A percentile compares a stretch with the other conserved stretches of the same genome.
Evolutionary conservation across 2,888 invertebrate species (phyloP).

Genomic region (Boloria euphrosyne): DNA sequence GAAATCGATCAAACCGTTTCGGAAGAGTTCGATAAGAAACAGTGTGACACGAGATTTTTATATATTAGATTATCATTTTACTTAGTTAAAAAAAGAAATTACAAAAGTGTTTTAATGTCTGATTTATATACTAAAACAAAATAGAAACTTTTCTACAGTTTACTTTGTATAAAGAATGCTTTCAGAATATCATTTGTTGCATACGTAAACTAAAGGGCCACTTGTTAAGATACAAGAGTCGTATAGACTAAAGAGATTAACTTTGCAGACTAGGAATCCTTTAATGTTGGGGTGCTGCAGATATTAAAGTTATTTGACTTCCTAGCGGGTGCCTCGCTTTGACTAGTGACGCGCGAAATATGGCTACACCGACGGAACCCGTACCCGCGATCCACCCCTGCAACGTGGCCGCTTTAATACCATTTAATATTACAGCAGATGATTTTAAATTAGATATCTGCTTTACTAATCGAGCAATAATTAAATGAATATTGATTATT

Average conservation of each 20-base stretch:
- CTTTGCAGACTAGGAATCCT: constrained; percentile 23
- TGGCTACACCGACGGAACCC: constrained; percentile 59
- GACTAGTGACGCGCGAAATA: constrained; percentile 66
- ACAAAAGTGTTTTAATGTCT: too few species aligned
- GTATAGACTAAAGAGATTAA: constrained; percentile 24
- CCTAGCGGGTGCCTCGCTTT: constrained; percentile 55
- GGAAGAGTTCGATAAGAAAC: too few species aligned
- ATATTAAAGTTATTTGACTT: constrained; percentile 53
- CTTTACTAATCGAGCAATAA: not conserved
- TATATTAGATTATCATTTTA: too few species aligned
- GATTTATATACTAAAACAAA: too few species aligned
- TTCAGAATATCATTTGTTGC: not conserved
- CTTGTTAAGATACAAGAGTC: constrained; percentile 25
- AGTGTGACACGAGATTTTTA: too few species aligned
- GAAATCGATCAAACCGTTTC: too few species aligned
- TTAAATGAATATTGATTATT: too few species aligned
- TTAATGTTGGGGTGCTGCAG: constrained; percentile 39
- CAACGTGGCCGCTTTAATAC: constrained; percentile 48
- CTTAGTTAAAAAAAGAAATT: too few species aligned
- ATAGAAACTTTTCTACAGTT: not conserved
- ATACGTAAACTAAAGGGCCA: constrained; percentile 15
- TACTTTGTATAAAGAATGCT: not conserved
- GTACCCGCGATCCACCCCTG: constrained; percentile 39
- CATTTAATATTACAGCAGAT: constrained; percentile 37
- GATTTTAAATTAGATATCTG: constrained; percentile 5